Evolutionary conservation across 2,888 invertebrate species (phyloP).

Genomic region (Conomelus anceps): DNA sequence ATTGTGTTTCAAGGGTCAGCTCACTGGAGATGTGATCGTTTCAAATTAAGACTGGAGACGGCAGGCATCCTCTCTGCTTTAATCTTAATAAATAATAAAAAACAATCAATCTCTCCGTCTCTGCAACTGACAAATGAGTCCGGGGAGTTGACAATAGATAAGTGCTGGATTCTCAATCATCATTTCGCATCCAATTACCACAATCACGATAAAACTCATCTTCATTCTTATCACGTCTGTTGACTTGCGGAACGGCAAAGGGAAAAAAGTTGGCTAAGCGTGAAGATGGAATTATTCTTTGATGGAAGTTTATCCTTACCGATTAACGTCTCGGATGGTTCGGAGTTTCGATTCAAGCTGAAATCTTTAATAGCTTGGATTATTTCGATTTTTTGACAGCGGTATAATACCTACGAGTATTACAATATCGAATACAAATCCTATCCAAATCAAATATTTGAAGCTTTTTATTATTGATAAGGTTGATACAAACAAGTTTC

Average conservation of each 20-base stretch:
- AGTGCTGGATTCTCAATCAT: background rate
- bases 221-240: background rate
- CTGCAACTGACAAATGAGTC: background rate
- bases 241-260: background rate
- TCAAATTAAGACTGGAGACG: background rate
- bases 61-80: background rate
- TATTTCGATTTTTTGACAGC: no score
- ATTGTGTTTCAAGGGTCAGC: background rate
- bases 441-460: no score
- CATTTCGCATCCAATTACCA: background rate
- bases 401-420: no score
- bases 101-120: background rate
- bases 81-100: background rate
- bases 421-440: no score
- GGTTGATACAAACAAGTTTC: no score
- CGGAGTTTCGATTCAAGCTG: no score
- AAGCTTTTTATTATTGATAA: no score
- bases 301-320: no score
- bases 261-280: no score
- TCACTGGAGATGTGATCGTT: background rate
- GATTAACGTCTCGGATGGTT: no score
- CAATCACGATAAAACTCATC: background rate
- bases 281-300: no score
- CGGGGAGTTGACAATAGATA: background rate
- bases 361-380: no score